phyloP scores from a whole-genome alignment of 2,113 vertebrate species.

The western clawed frog (Xenopus tropicalis) region UCB_Xtro_10.0 CM004447.2:70656501-70657000 shows the following conservation, averaged over 20 bases:
- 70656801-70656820: constrained; percentile 59
- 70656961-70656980: neutral
- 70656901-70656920: neutral
- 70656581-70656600: constrained; percentile 70
- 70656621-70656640: constrained; percentile 73
- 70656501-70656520: constrained; percentile 54
- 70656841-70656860: constrained; percentile 60
- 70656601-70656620: constrained; percentile 78
- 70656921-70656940: constrained; percentile 1
- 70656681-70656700: constrained; percentile 71
- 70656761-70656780: constrained; percentile 79
- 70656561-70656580: constrained; percentile 74
- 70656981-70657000: neutral
- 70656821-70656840: constrained; percentile 60
- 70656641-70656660: constrained; percentile 80
- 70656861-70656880: constrained; percentile 51
- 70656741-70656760: constrained; percentile 78
- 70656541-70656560: constrained; percentile 64
- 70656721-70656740: constrained; percentile 64
- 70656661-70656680: constrained; percentile 71
- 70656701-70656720: constrained; percentile 61
- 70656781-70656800: constrained; percentile 70
- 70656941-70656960: neutral
- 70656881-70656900: constrained; percentile 48
- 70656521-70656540: constrained; percentile 58